phyloP scores from a whole-genome alignment of 1,140 invertebrate genomes.

The Drosophila melanogaster region Release_6_plus_ISO1_MT NT_033779.5:2509501-2510000 shows the following conservation, averaged over 20 bases:
- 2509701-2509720: slow-evolving; percentile 70
- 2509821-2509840: slow-evolving; percentile 25
- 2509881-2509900: slow-evolving; percentile 43
- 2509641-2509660: slow-evolving; percentile 72
- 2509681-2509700: slow-evolving; percentile 67
- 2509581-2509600: slow-evolving; percentile 38
- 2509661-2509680: slow-evolving; percentile 41
- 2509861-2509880: slow-evolving; percentile 59
- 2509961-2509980: neutral
- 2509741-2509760: neutral
- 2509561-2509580: slow-evolving; percentile 43
- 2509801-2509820: slow-evolving; percentile 56
- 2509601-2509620: slow-evolving; percentile 66
- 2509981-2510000: too few relatives aligned
- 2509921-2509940: slow-evolving; percentile 14
- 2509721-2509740: slow-evolving; percentile 61
- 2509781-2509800: slow-evolving; percentile 30
- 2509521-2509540: slow-evolving; percentile 2
- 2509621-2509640: slow-evolving; percentile 75
- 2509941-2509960: slow-evolving; percentile 7
- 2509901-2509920: slow-evolving; percentile 46
- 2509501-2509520: too few relatives aligned
- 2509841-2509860: slow-evolving; percentile 63
- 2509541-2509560: slow-evolving; percentile 31
- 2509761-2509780: slow-evolving; percentile 4